phyloP scores from a whole-genome alignment of 2,888 invertebrate species.

The Xanthorhoe spadicearia region DNA sequence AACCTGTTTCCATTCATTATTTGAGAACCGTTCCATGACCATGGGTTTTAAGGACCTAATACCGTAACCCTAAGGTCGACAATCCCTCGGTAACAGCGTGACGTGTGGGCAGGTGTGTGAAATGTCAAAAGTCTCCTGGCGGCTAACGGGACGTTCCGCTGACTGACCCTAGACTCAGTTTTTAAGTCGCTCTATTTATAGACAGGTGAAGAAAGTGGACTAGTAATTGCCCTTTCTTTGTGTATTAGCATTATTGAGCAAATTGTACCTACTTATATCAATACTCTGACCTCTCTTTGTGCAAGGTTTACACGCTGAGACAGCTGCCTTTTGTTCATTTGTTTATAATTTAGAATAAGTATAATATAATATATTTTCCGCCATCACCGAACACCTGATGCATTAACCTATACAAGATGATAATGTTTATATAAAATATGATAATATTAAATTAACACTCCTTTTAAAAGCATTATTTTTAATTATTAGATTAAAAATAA shows the following conservation, averaged over 20 bases:
- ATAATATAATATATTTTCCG: neutral
- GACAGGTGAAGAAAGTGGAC: constrained; percentile 34
- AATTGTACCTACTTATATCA: constrained; percentile 24
- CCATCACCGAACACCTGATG: neutral
- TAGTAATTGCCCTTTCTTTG: constrained; percentile 28
- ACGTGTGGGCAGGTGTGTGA: constrained; percentile 35
- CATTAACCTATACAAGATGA: neutral
- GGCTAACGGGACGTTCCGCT: constrained; percentile 44
- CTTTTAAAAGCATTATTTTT: too few species aligned
- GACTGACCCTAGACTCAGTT: constrained; percentile 15
- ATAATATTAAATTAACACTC: neutral
- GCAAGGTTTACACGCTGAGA: neutral
- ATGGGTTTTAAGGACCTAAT: neutral
- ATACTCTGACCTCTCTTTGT: constrained; percentile 19
- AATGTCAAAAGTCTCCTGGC: constrained; percentile 42
- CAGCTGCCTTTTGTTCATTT: neutral
- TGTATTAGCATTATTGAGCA: constrained; percentile 20
- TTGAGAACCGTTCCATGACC: constrained; percentile 7
- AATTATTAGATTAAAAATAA: too few species aligned
- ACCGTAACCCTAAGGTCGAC: neutral
- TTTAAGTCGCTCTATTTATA: constrained; percentile 38
- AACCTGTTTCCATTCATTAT: constrained; percentile 22
- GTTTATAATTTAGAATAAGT: neutral
- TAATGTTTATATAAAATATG: neutral
- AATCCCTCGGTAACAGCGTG: neutral